phyloP scores from a whole-genome alignment of 92 coral and sea anemone genomes.

The Anthopleura xanthogrammica region DNA sequence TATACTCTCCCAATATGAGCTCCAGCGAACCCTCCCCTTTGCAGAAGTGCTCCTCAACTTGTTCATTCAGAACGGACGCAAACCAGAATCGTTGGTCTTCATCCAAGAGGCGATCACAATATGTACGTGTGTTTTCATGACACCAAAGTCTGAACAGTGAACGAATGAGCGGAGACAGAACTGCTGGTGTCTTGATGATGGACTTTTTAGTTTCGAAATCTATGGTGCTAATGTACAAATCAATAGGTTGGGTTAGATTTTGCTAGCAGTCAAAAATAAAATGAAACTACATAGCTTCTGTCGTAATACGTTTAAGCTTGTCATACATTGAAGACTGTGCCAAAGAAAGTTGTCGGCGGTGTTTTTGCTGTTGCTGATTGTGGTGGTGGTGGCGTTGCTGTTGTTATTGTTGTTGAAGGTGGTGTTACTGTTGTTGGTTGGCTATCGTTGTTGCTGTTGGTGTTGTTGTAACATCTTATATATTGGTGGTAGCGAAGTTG shows the following conservation, averaged over 20 bases:
- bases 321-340: no score
- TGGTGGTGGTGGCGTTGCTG: no score
- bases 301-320: no score
- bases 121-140: conserved; percentile 86
- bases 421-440: no score
- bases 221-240: neutral
- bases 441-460: no score
- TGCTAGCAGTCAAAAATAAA: no score
- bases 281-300: no score
- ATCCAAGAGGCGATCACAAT: conserved; percentile 81
- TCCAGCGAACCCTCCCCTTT: conserved; percentile 39
- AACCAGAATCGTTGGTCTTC: conserved; percentile 89
- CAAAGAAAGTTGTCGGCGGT: no score
- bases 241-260: neutral
- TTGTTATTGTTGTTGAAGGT: no score
- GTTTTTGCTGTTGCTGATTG: no score
- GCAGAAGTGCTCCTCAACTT: conserved; percentile 85
- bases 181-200: conserved; percentile 70
- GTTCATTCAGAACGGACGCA: conserved; percentile 70
- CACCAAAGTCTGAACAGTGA: conserved; percentile 93
- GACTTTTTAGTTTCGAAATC: neutral
- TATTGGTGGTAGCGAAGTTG: no score
- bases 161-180: conserved; percentile 88
- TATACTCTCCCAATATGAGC: conserved; percentile 28
- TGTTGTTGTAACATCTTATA: no score